Evolutionary conservation across 2,113 vertebrate genomes (phyloP).

Genomic region (Channa maculata): DNA sequence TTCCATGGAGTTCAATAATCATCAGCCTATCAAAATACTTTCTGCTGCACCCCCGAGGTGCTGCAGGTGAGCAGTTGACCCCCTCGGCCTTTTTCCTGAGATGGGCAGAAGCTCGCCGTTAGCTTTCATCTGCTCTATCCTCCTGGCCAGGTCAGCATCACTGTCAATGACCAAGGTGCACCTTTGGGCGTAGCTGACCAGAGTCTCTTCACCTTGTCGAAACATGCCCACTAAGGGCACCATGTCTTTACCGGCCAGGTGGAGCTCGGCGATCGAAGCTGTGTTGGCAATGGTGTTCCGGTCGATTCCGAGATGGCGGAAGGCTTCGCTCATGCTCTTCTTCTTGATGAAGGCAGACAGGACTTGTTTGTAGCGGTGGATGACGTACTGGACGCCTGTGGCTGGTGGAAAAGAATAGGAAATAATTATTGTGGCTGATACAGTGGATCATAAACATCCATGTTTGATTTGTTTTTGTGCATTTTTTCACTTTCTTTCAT

Average conservation of each 20-base stretch:
- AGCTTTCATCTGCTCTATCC: conserved; percentile 80
- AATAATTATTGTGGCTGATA: neutral
- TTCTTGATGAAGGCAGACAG: conserved; percentile 81
- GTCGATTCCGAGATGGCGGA: conserved; percentile 79
- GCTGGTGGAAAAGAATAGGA: conserved; percentile 47
- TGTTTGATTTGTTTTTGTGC: neutral
- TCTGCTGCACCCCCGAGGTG: conserved; percentile 56
- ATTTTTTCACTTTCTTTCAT: neutral
- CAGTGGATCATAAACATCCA: too few relatives aligned
- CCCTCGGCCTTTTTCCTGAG: conserved; percentile 69
- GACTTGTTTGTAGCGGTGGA: conserved; percentile 83
- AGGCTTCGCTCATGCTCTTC: conserved; percentile 82
- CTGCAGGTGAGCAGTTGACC: conserved; percentile 62
- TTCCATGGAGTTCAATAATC: neutral
- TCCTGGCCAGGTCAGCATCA: conserved; percentile 70
- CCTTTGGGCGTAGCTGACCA: conserved; percentile 79
- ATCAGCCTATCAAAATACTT: conserved; percentile 72
- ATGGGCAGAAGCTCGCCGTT: conserved; percentile 79
- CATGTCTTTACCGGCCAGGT: conserved; percentile 76
- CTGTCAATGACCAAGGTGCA: conserved; percentile 77
- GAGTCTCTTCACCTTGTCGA: conserved; percentile 78
- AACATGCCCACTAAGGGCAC: conserved; percentile 74
- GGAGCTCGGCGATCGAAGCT: conserved; percentile 79
- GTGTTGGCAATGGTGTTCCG: conserved; percentile 84
- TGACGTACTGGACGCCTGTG: conserved; percentile 80